A percentile compares a stretch with the other conserved stretches of the same genome.
Evolutionary conservation across 2,797 vertebrate genomes (phyloP).

Genomic region (Macropodus opercularis): DNA sequence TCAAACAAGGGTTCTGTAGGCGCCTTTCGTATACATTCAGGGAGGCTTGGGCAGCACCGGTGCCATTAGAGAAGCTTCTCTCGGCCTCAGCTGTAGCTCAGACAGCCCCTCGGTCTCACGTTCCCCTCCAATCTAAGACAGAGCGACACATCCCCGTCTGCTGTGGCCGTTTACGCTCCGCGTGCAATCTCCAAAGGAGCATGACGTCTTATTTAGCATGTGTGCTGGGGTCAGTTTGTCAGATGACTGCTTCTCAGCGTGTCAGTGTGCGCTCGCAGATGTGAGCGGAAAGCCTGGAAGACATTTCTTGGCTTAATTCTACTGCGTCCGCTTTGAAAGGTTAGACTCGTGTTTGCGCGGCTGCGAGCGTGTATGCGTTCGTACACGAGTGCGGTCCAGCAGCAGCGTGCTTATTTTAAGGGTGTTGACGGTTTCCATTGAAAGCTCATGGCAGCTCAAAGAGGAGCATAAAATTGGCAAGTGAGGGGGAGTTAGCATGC

Average conservation of each 20-base stretch:
- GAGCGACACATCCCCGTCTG: conserved; percentile 44
- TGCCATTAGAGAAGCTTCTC: conserved; percentile 37
- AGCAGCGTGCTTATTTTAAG: conserved; percentile 77
- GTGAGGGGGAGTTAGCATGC: conserved; percentile 77
- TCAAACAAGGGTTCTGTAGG: background rate
- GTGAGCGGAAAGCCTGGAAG: conserved; percentile 2
- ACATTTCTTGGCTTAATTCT: conserved; percentile 28
- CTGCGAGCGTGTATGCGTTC: conserved; percentile 40
- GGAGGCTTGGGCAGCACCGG: conserved; percentile 52
- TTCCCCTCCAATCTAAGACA: conserved; percentile 61
- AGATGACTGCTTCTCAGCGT: conserved; percentile 11
- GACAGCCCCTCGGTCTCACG: conserved; percentile 60
- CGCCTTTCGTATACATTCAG: conserved; percentile 28
- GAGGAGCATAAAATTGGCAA: conserved; percentile 81
- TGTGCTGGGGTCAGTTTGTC: conserved; percentile 36
- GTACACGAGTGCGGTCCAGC: conserved; percentile 70
- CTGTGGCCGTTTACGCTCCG: conserved; percentile 25
- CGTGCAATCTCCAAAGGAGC: conserved; percentile 33
- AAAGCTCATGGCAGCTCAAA: conserved; percentile 81
- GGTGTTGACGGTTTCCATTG: conserved; percentile 81
- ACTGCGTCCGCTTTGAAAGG: conserved; percentile 42
- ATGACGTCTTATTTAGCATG: conserved; percentile 52
- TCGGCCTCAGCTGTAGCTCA: conserved; percentile 65
- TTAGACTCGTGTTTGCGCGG: conserved; percentile 27
- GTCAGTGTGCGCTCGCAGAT: background rate